Conservation (phyloP, 2,113 vertebrate species). For the Proteles cristata region DNA sequence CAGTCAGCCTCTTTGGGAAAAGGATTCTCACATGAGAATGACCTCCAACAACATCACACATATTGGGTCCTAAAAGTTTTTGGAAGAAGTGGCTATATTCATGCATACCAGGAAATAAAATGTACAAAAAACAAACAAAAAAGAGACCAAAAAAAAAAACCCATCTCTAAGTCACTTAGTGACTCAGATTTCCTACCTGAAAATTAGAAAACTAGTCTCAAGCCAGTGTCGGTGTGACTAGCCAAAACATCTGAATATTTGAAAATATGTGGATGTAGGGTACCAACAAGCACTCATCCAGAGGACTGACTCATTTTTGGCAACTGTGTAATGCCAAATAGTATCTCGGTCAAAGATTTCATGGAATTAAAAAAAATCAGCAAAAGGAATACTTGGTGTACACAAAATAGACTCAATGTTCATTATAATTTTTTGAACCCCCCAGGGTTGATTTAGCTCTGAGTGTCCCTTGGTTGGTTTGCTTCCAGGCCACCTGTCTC, state of each 20-base stretch:
- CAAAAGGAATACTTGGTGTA: conserved; percentile 53
- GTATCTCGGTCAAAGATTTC: conserved; percentile 60
- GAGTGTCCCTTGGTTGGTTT: not conserved
- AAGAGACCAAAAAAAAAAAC: not conserved
- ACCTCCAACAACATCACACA: not conserved
- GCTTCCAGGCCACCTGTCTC: not conserved
- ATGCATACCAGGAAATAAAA: not conserved
- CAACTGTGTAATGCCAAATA: conserved; percentile 61
- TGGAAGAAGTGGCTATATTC: not conserved
- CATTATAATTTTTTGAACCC: not conserved
- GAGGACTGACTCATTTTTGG: conserved; percentile 69
- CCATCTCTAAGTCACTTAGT: not conserved
- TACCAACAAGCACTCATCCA: conserved; percentile 23
- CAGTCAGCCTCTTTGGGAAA: not conserved
- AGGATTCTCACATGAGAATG: not conserved
- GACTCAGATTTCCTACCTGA: conserved; percentile 58
- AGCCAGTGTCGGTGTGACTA: conserved; percentile 43
- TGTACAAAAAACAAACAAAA: no score
- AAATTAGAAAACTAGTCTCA: conserved; percentile 36
- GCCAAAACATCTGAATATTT: conserved; percentile 63
- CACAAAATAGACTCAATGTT: conserved; percentile 56
- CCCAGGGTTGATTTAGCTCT: not conserved
- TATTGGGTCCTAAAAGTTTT: not conserved
- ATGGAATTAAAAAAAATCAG: conserved; percentile 51
- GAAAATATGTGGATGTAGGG: conserved; percentile 17